Base-by-base conservation (phyloP, 2,888 invertebrate species). In the Spisula subtruncata region DNA sequence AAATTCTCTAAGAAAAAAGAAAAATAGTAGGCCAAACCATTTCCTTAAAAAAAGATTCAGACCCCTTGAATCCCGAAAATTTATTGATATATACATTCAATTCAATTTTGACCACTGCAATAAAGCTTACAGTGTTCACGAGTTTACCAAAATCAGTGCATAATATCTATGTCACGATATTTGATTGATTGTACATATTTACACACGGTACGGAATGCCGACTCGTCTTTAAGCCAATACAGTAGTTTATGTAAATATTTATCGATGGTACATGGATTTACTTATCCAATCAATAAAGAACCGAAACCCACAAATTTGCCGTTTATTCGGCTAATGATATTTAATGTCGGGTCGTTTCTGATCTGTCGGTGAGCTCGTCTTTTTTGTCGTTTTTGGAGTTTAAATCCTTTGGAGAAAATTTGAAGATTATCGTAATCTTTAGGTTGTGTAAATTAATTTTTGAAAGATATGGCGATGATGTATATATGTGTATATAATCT, bases 181-280 rank as follows among this genome's bases (percentile, higher is more conserved):
- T 75, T 35, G 35, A 75, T 35, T 75, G 75, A 32, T 75, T 35
- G 0, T 32, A 32, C 25, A 32, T 75, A 32, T 75, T 75, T 75
- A 75, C 18, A 32, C n/a, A 75, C 14, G 14, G 2, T 75, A 35
- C 0, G 75, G 75, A 75, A 75, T 75, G 75, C 35, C 12, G 35
- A 35, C 1, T 14, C 25, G 29, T 25, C 32, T 75, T 41, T 75
- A 75, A 75, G 75, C 32, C 16, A 4, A 14, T 29, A 75, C 32
- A 35, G 75, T 32, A 75, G 75, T 75, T 75, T 75, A 75, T 75
- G 75, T 75, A 25, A 75, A 75, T 75, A 75, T 75, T 75, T 75
- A 75, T 75, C 18, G 16, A 75, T 35, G 35, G 75, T 35, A 32
- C 32, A 25, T 14, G 5, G 29, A 35, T 75, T 75, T 75, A 18